Conservation (phyloP, 2,797 vertebrate species). For the Ptychobarbus kaznakovi region DNA sequence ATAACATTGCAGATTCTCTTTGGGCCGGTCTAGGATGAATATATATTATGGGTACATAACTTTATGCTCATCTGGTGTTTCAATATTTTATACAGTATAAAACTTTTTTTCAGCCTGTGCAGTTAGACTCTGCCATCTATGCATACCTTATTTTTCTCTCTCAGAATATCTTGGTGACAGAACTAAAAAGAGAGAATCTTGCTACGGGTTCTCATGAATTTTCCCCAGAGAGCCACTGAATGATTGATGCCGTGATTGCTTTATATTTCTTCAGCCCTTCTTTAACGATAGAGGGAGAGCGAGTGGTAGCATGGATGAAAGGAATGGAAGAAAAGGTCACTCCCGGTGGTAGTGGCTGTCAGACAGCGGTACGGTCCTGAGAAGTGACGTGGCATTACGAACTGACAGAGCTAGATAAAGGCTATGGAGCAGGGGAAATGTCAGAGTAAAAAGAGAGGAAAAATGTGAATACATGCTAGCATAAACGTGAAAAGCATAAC, state of each 20-base stretch:
- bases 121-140: background rate
- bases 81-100: background rate
- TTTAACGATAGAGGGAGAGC: slow-evolving; percentile 32
- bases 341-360: slow-evolving; percentile 58
- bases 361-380: slow-evolving; percentile 48
- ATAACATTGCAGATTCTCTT: background rate
- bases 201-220: background rate
- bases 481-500: slow-evolving; percentile 1
- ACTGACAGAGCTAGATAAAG: slow-evolving; percentile 56
- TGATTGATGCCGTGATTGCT: slow-evolving; percentile 41
- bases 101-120: background rate
- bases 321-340: slow-evolving; percentile 59
- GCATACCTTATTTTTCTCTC: slow-evolving; percentile 20
- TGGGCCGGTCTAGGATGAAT: background rate
- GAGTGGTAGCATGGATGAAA: slow-evolving; percentile 12
- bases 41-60: background rate
- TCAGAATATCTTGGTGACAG: slow-evolving; percentile 41
- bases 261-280: slow-evolving; percentile 29
- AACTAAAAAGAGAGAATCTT: slow-evolving; percentile 25
- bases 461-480: slow-evolving; percentile 34
- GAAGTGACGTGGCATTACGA: slow-evolving; percentile 57
- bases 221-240: slow-evolving; percentile 37
- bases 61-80: background rate
- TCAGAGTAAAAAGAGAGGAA: slow-evolving; percentile 39
- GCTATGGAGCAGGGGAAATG: slow-evolving; percentile 54